These are phyloP conservation scores for Patella depressa DNA, from an alignment of 2,888 invertebrate genomes.

Conservation along the genomic window DNA sequence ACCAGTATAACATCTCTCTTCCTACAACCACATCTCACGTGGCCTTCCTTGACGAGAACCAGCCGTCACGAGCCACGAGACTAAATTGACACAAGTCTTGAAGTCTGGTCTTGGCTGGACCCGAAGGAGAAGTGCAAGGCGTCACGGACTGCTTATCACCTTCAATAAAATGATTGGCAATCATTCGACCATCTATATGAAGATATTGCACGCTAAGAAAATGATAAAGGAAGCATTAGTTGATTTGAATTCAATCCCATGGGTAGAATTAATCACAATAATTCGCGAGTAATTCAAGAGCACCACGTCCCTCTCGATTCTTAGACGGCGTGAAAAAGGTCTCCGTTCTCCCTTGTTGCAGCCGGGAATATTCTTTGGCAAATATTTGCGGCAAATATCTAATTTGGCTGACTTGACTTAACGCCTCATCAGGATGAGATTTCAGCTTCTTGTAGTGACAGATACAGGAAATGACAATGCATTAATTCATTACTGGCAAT, in stretches of 20 bases:
- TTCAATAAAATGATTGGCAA: constrained; percentile 11
- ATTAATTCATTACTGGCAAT: constrained; percentile 9
- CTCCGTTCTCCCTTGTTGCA: background rate
- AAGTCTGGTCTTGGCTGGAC: constrained; percentile 13
- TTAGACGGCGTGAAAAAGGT: constrained; percentile 5
- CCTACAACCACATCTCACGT: constrained; percentile 19
- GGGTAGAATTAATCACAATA: background rate
- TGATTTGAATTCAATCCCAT: constrained; percentile 7
- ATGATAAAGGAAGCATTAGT: constrained; percentile 9
- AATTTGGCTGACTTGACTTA: constrained; percentile 9
- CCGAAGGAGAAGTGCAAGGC: background rate
- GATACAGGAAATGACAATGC: background rate
- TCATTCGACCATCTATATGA: constrained; percentile 6
- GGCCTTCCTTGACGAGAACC: constrained; percentile 27
- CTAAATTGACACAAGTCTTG: constrained; percentile 24
- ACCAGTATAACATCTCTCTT: constrained; percentile 21
- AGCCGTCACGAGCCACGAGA: constrained; percentile 22
- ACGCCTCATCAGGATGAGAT: constrained; percentile 9
- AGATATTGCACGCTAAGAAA: constrained; percentile 10
- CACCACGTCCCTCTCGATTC: constrained; percentile 2
- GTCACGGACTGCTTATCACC: constrained; percentile 11
- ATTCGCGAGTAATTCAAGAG: constrained; percentile 11
- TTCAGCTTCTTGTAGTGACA: background rate
- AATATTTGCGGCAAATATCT: constrained; percentile 8
- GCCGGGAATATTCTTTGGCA: constrained; percentile 10